phyloP scores from a whole-genome alignment of 1,140 invertebrate genomes.

The Trichonephila inaurata region DNA sequence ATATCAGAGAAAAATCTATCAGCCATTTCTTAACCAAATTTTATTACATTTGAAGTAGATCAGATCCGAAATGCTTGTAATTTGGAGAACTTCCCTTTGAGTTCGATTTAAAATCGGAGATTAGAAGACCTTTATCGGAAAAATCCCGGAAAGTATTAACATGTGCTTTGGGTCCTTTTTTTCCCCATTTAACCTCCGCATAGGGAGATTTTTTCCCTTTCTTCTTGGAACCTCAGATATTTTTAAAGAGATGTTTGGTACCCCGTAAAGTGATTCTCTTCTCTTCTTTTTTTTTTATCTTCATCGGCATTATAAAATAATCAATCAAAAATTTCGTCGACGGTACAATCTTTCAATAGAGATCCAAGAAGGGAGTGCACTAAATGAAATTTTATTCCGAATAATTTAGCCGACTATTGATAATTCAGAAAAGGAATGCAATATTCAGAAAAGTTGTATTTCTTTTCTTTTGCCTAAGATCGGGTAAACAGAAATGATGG shows the following conservation, averaged over 20 bases:
- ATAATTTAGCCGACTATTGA: constrained; percentile 51
- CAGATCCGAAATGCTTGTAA: not conserved
- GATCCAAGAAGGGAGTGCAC: not conserved
- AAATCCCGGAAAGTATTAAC: constrained; percentile 74
- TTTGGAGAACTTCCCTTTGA: constrained; percentile 55
- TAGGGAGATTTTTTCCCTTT: not conserved
- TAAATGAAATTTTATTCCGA: constrained; percentile 65
- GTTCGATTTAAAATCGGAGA: constrained; percentile 71
- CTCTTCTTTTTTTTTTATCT: constrained; percentile 46
- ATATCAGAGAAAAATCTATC: too few species aligned
- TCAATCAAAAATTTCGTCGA: constrained; percentile 55
- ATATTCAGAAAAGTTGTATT: not conserved
- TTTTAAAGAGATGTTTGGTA: constrained; percentile 65
- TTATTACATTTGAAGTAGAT: not conserved
- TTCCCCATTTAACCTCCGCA: constrained; percentile 33
- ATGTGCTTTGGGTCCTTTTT: constrained; percentile 61
- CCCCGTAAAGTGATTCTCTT: constrained; percentile 68
- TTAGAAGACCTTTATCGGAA: constrained; percentile 68
- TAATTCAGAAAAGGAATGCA: constrained; percentile 13
- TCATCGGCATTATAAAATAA: constrained; percentile 58
- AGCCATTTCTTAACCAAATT: too few species aligned
- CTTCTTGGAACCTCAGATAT: constrained; percentile 17
- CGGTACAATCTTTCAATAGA: constrained; percentile 28
- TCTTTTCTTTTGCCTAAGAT: not conserved
- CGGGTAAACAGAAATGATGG: constrained; percentile 5